phyloP scores from a whole-genome alignment of 2,888 invertebrate species.

The Dicyrtomina minuta region DNA sequence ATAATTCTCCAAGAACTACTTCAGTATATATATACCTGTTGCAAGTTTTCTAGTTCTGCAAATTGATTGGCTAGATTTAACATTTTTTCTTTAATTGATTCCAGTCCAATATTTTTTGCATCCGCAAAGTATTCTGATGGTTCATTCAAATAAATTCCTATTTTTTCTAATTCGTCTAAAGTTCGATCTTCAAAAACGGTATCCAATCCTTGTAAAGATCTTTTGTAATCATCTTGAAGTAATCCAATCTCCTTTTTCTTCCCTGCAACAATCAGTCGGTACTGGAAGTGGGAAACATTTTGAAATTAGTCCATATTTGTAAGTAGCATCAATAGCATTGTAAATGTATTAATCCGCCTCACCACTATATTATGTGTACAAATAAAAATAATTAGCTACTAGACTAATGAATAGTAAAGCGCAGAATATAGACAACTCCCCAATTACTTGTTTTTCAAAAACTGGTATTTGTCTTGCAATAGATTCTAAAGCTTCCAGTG shows the following conservation, averaged over 20 bases:
- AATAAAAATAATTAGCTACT: too few species aligned
- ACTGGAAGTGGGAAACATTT: conserved; percentile 1
- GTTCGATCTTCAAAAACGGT: conserved; percentile 24
- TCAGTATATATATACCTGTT: conserved; percentile 10
- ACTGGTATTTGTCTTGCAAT: conserved; percentile 12
- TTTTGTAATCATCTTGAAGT: conserved; percentile 24
- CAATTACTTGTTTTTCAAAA: conserved; percentile 23
- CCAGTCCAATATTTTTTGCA: conserved; percentile 15
- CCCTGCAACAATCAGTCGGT: conserved; percentile 25
- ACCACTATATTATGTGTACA: too few species aligned
- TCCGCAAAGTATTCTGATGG: conserved; percentile 21
- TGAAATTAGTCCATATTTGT: too few species aligned
- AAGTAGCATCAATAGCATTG: too few species aligned
- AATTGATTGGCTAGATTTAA: conserved; percentile 13
- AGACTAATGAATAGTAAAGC: not conserved
- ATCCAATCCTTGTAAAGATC: conserved; percentile 17
- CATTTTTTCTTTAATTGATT: conserved; percentile 26
- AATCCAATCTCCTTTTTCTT: conserved; percentile 21
- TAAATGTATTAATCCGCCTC: too few species aligned
- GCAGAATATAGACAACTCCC: too few species aligned
- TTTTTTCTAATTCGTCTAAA: conserved; percentile 19
- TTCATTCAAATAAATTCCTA: conserved; percentile 25
- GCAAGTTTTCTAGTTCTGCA: conserved; percentile 17
- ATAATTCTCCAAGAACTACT: too few species aligned
- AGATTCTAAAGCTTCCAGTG: conserved; percentile 43